phyloP scores from a whole-genome alignment of 2,888 invertebrate genomes.

The Nudaria mundana region DNA sequence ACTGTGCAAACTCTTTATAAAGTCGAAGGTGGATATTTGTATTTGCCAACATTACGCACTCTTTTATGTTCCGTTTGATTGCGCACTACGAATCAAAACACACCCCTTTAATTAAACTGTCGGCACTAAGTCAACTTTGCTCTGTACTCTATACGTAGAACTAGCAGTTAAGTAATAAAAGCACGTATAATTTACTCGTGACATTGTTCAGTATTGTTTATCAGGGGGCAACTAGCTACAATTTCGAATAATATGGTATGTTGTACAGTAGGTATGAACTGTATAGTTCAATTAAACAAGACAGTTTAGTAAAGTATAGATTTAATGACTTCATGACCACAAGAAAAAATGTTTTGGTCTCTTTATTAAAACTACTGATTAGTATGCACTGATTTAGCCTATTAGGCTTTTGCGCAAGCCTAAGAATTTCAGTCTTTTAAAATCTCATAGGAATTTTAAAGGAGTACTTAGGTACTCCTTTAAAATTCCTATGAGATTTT shows the following conservation, averaged over 20 bases:
- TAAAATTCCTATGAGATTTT: too few species aligned
- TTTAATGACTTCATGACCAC: too few species aligned
- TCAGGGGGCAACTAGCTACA: conserved; percentile 33
- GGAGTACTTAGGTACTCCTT: too few species aligned
- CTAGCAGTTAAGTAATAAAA: conserved; percentile 54
- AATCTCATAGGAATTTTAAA: too few species aligned
- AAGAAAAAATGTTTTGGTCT: too few species aligned
- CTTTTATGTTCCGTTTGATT: conserved; percentile 40
- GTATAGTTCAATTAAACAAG: neutral
- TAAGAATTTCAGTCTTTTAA: too few species aligned
- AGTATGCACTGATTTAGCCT: too few species aligned
- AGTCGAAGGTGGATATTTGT: conserved; percentile 27
- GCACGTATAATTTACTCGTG: conserved; percentile 59
- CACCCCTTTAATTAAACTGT: conserved; percentile 74
- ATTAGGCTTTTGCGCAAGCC: too few species aligned
- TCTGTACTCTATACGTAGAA: conserved; percentile 59
- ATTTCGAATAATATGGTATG: neutral
- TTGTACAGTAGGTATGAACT: neutral
- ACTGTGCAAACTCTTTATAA: conserved; percentile 18
- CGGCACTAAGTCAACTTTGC: conserved; percentile 67
- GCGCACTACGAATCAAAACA: conserved; percentile 65
- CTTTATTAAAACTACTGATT: too few species aligned
- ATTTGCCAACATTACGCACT: conserved; percentile 46
- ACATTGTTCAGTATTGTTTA: conserved; percentile 47
- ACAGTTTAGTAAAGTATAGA: too few species aligned